A percentile compares a stretch with the other conserved stretches of the same genome.
Evolutionary conservation across 2,888 invertebrate species (phyloP).

Genomic region (Stenoptilia bipunctidactyla): DNA sequence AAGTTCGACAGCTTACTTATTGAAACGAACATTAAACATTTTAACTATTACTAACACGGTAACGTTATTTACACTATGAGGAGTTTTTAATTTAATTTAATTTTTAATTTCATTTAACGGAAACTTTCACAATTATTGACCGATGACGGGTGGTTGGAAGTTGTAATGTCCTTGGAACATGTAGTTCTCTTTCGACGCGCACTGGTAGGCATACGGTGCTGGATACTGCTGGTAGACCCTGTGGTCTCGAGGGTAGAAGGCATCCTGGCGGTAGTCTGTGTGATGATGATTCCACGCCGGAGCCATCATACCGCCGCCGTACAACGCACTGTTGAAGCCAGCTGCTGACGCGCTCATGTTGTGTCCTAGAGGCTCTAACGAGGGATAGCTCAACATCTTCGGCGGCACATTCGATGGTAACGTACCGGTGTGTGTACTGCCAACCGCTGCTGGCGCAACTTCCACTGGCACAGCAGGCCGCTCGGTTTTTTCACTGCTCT

Average conservation of each 20-base stretch:
- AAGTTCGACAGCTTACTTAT: too few relatives aligned
- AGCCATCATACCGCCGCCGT: slow-evolving; percentile 30
- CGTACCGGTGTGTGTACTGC: slow-evolving; percentile 46
- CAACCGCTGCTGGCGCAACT: slow-evolving; percentile 20
- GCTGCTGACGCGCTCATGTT: slow-evolving; percentile 28
- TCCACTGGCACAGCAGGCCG: slow-evolving; percentile 9
- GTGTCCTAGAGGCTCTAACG: slow-evolving; percentile 41
- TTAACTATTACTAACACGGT: too few relatives aligned
- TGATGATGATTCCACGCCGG: slow-evolving; percentile 38
- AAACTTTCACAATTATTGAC: slow-evolving; percentile 31
- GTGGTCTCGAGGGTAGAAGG: slow-evolving; percentile 42
- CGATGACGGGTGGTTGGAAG: slow-evolving; percentile 54
- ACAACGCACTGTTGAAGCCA: slow-evolving; percentile 33
- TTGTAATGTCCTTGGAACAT: slow-evolving; percentile 65
- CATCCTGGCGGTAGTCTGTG: slow-evolving; percentile 42
- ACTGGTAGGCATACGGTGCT: slow-evolving; percentile 49
- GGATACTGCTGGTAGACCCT: slow-evolving; percentile 55
- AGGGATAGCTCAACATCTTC: slow-evolving; percentile 39
- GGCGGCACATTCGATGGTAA: slow-evolving; percentile 30
- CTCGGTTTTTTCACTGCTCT: slow-evolving; percentile 14
- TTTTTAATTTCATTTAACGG: too few relatives aligned
- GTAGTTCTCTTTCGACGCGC: slow-evolving; percentile 60
- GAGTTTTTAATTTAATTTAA: too few relatives aligned
- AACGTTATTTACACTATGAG: too few relatives aligned
- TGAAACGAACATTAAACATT: too few relatives aligned